Base-by-base conservation (phyloP, 2,113 vertebrate genomes). In the Regulus satrapa region DNA sequence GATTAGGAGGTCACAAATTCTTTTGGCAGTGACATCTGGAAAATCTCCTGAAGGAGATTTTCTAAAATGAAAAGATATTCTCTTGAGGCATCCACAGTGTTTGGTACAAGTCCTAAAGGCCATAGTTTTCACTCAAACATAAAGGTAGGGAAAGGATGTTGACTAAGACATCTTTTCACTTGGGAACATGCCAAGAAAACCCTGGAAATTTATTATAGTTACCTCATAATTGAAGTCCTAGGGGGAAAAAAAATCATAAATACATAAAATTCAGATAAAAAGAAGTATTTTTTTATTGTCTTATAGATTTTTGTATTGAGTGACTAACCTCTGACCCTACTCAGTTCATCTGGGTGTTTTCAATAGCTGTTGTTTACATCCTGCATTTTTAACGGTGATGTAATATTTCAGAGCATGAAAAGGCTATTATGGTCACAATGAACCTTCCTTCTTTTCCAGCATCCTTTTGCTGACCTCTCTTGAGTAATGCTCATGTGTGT, bases 401-500 rank as follows among this genome's bases (percentile, higher is more conserved):
- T 77, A 89, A 85, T 67, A 38, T 68, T 92, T 91, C 62, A 77
- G 82, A 66, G 41, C 24, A 92, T 72, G 48, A 80, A 73, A 81
- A 88, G 56, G 24, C 38, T 84, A 16, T 92, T 84, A 79, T 40
- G 26, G 40, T 48, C 92, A 85, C n/a, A 80, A 64, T 31, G 34
- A 59, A 45, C 23, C 2, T 58, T 55, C n/a, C 34, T 38, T 89
- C 18, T 73, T 49, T 58, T 56, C 71, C 85, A 85, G 38, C 78
- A 83, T 94, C 92, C 62, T 76, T 89, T 68, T 84, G 23, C 48
- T 92, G 80, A 89, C 48, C 64, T 91, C 89, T 84, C 68, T 48
- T 94, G 71, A 67, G 67, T 83, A 94, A 85, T 73, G 41, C 41
- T 85, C 67, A 17, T 73, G n/a, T 79, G 72, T 83, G 48, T 77